A percentile compares a stretch with the other conserved stretches of the same genome.
These are phyloP conservation scores for Drosophila pectinifera DNA, from an alignment of 1,140 invertebrate species.

Conservation along the genomic window DNA sequence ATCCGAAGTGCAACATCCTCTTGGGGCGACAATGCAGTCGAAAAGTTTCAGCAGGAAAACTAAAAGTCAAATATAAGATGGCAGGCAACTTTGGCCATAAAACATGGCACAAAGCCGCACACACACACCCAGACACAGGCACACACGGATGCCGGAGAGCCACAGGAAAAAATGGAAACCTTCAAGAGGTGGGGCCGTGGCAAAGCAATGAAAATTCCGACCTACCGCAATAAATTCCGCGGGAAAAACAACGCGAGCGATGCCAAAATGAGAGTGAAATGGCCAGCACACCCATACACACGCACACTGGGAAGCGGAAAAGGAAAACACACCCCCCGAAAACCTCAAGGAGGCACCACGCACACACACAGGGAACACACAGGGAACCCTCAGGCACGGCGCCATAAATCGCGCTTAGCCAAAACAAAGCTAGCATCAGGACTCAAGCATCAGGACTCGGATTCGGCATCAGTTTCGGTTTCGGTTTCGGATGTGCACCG, in stretches of 20 bases:
- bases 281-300: slow-evolving; percentile 20
- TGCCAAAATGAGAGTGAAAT: slow-evolving; percentile 75
- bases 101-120: slow-evolving; percentile 43
- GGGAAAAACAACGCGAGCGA: slow-evolving; percentile 44
- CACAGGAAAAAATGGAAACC: slow-evolving; percentile 11
- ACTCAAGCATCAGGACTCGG: slow-evolving; percentile 1
- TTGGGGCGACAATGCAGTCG: slow-evolving; percentile 33
- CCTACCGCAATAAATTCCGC: slow-evolving; percentile 83
- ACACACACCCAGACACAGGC: too few species aligned
- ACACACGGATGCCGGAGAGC: slow-evolving; percentile 12
- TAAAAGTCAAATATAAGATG: slow-evolving; percentile 52
- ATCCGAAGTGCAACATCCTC: slow-evolving; percentile 33
- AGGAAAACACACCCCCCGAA: slow-evolving; percentile 26
- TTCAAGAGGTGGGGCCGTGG: background rate
- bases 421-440: slow-evolving; percentile 72
- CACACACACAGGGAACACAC: slow-evolving; percentile 49
- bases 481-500: slow-evolving; percentile 36
- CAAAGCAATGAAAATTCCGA: slow-evolving; percentile 81
- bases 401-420: slow-evolving; percentile 76
- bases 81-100: slow-evolving; percentile 47
- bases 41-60: slow-evolving; percentile 38
- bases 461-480: slow-evolving; percentile 34
- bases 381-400: slow-evolving; percentile 36
- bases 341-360: slow-evolving; percentile 48
- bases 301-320: background rate